Evolutionary conservation across 2,888 invertebrate genomes (phyloP).

Genomic region (Dascillus cervinus): DNA sequence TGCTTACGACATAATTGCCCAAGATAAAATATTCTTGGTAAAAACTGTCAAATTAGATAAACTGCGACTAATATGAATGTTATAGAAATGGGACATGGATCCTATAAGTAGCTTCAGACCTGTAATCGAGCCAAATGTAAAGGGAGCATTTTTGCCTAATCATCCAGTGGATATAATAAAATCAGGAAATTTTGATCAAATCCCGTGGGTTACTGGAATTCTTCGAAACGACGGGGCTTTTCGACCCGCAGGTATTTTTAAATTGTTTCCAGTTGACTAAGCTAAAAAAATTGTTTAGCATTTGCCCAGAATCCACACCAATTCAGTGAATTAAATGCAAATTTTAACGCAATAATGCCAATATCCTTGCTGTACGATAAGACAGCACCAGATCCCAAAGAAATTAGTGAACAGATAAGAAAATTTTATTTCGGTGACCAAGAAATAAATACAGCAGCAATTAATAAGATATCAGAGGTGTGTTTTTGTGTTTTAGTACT

Average conservation of each 20-base stretch:
- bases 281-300: too few species aligned
- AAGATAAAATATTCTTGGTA: constrained; percentile 62
- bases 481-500: constrained; percentile 9
- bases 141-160: constrained; percentile 61
- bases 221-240: constrained; percentile 68
- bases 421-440: constrained; percentile 42
- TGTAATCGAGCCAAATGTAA: constrained; percentile 59
- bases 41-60: too few species aligned
- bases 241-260: constrained; percentile 52
- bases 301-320: too few species aligned
- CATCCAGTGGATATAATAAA: constrained; percentile 49
- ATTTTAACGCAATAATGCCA: constrained; percentile 40
- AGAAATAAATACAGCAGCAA: constrained; percentile 34
- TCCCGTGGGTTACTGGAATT: constrained; percentile 68
- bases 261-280: too few species aligned
- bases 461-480: constrained; percentile 40
- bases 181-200: constrained; percentile 44
- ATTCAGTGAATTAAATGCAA: constrained; percentile 37
- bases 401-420: constrained; percentile 34
- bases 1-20: constrained; percentile 56
- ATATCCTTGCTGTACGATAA: constrained; percentile 40
- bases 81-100: constrained; percentile 65
- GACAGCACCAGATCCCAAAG: constrained; percentile 27
- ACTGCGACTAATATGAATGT: too few species aligned
- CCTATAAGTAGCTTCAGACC: constrained; percentile 76